Evolutionary conservation across 92 coral and sea anemone species (phyloP), one percentile per base, ranked within the genome.

Genomic region (Phymanthus crucifer): DNA sequence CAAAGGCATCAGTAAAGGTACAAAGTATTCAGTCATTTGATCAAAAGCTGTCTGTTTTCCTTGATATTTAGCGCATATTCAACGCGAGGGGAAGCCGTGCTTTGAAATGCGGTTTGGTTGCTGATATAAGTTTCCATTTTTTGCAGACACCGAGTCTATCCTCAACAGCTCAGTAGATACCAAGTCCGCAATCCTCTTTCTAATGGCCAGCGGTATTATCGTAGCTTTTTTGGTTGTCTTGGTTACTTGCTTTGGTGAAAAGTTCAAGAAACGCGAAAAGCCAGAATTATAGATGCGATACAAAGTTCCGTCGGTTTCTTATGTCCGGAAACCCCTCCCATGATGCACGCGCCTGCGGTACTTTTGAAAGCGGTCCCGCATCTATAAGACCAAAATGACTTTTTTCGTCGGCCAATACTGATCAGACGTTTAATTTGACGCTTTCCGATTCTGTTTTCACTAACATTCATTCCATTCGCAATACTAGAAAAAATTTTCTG

Each of bases 151-250:
- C 23, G 74, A 66, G 32, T 11, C 67, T 12, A 45, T 61, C 8
- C 6, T 68, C 17, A 58, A 57, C 21, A 70, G 17, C 4, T 27
- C 36, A 33, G 66, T 80, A 10, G 84, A 80, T 56, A 80, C 84
- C 6, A 80, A 54, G 84, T 78, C 84, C 24, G 84, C 78, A 56
- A 33, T 80, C 47, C 16, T 80, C 32, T 80, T 80, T 56, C 32
- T 80, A 40, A 66, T 73, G 69, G 19, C 75, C 84, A 80, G 84
- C 84, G 78, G 84, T 80, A 17, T 80, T 37, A 47, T 80, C 23
- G 23, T 80, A 43, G 57, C 78, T 32, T 48, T 71, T n/a, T 33
- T 80, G 21, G 35, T 80, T 13, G 56, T 58, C 13, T 16, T 72
- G 31, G 84, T 80, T 10, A 16, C 78, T 6, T 71, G 74, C 40